Base-by-base conservation (phyloP, 2,113 vertebrate genomes). In the Hoplias malabaricus region DNA sequence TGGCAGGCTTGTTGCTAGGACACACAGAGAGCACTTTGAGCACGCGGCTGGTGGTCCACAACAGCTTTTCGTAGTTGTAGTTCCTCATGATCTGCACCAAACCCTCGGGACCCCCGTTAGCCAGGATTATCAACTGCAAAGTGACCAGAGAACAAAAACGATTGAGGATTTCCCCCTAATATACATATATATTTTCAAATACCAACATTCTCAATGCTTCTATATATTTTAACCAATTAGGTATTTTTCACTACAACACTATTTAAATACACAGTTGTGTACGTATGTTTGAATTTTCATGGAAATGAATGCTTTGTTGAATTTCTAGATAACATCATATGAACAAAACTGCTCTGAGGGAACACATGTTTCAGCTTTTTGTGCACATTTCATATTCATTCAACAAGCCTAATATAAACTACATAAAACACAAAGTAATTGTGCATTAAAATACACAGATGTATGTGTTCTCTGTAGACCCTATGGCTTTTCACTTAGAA, bases 21-120 rank as follows among this genome's bases (percentile, higher is more conserved):
- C 97, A 99, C 85, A 99, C 97, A 0, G 97, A 99, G 23, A 99
- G 93, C 82, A 98, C 97, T 88, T 99, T 98, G 77, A 99, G 94
- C 81, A 99, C 96, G 0, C 96, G 94, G 91, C 96, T 98, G 1
- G 97, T 99, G 83, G 96, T 98, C 97, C 96, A 98, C 72, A 98
- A 94, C 85, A 98, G 93, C 86, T 98, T 98, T 94, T 99, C 97
- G 0, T 98, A 99, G 86, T 82, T 96, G 85, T 96, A 92, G 90
- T 89, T 96, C 67, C 93, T 94, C 96, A 98, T 98, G 91, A 99
- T 98, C 84, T 96, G 93, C 81, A 98, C 97, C 0, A 98, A 93
- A 25, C 93, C 96, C 86, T 96, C 96, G 0, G 96, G 96, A 10
- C 97, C 97, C 19, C 93, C 92, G 0, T 98, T 98, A 86, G 95